These are phyloP conservation scores for Arvicanthis niloticus DNA, from an alignment of 2,113 vertebrate genomes.

Conservation along the genomic window DNA sequence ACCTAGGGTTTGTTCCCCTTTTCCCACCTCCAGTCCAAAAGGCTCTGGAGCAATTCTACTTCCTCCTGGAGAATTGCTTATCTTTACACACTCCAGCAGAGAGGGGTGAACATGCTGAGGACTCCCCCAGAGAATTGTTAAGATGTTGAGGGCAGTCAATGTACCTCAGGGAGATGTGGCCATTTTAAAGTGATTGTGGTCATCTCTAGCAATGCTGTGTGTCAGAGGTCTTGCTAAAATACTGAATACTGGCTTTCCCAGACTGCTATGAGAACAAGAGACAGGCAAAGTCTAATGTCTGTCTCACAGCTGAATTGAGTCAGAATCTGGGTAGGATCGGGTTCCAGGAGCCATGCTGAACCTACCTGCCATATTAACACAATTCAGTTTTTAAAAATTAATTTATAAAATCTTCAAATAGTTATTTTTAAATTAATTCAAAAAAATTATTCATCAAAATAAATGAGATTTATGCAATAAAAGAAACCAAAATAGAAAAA, in stretches of 20 bases:
- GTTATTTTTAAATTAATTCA: background rate
- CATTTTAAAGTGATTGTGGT: background rate
- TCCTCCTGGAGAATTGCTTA: background rate
- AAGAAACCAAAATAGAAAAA: background rate
- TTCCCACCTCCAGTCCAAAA: background rate
- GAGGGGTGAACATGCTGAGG: background rate
- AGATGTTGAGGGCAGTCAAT: background rate
- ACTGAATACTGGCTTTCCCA: background rate
- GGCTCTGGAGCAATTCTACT: background rate
- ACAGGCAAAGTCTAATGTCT: background rate
- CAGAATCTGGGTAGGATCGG: background rate
- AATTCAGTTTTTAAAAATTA: background rate
- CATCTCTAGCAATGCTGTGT: background rate
- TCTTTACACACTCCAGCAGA: background rate
- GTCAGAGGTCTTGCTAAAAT: background rate
- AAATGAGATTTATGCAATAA: background rate
- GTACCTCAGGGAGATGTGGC: background rate
- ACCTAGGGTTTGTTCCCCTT: accelerated
- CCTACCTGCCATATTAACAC: background rate
- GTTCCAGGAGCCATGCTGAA: no score
- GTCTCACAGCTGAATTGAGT: accelerated
- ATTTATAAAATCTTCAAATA: background rate
- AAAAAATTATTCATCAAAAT: background rate
- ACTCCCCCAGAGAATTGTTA: background rate
- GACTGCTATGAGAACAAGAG: no score